Evolutionary conservation across 2,113 vertebrate genomes (phyloP).

Genomic region (Poecile atricapillus): DNA sequence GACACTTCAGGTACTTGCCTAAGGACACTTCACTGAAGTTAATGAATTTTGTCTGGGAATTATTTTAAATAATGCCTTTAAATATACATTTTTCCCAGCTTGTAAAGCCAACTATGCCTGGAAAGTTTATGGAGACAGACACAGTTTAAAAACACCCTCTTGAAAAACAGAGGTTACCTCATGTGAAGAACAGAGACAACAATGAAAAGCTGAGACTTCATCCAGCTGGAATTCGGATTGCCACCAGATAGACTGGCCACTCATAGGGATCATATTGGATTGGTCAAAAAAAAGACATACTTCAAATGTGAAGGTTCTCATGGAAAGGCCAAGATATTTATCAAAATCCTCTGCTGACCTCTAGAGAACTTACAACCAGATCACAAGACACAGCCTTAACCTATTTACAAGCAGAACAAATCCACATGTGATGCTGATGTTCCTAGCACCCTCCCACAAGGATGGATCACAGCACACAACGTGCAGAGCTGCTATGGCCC

Average conservation of each 20-base stretch:
- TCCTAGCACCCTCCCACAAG: not conserved
- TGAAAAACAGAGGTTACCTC: not conserved
- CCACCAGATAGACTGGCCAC: not conserved
- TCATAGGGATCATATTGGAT: not conserved
- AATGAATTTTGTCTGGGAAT: not conserved
- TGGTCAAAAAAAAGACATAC: not conserved
- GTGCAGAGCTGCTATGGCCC: rapidly evolving
- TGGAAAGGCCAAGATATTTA: not conserved
- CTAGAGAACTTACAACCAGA: not conserved
- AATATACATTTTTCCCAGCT: not conserved
- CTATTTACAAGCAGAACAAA: not conserved
- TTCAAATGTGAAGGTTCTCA: not conserved
- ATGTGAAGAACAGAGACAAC: not conserved
- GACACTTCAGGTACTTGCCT: not conserved
- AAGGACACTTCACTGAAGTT: not conserved
- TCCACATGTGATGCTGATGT: not conserved
- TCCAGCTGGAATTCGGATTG: not conserved
- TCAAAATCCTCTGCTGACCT: not conserved
- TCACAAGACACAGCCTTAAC: not conserved
- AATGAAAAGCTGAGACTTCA: not conserved
- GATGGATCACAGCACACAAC: not conserved
- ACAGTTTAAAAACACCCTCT: not conserved
- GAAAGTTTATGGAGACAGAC: not conserved
- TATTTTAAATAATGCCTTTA: not conserved
- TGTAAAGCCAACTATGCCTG: not conserved